A percentile compares a stretch with the other conserved stretches of the same genome.
phyloP scores from a whole-genome alignment of 2,888 invertebrate genomes.

The Macrosiphum euphorbiae region DNA sequence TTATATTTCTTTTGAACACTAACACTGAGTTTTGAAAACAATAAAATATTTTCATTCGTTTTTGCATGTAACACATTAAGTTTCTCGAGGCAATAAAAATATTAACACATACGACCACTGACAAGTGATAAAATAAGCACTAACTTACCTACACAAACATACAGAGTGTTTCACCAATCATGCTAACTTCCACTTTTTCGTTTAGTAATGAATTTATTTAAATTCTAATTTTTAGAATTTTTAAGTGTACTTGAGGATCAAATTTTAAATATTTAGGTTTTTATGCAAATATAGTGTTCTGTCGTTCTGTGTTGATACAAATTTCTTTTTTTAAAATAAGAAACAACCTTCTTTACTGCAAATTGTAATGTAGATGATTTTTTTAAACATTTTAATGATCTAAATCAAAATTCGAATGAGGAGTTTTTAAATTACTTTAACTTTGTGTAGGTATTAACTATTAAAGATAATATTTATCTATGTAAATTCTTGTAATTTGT shows the following conservation, averaged over 20 bases:
- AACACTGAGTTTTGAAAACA: neutral
- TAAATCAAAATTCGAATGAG: neutral
- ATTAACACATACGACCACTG: neutral
- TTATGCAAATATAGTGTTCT: neutral
- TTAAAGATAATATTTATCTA: too few relatives aligned
- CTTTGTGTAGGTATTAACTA: neutral
- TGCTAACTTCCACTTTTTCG: neutral
- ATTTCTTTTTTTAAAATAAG: neutral
- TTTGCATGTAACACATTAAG: neutral
- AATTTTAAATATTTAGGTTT: neutral
- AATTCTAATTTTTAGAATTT: neutral
- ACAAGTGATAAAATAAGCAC: neutral
- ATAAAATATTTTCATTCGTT: neutral
- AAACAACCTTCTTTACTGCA: neutral
- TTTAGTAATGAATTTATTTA: neutral
- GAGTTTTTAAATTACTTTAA: neutral
- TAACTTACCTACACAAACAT: neutral
- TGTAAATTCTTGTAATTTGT: too few relatives aligned
- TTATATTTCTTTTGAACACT: neutral
- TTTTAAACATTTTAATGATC: neutral
- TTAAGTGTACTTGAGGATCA: neutral
- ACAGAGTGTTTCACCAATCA: neutral
- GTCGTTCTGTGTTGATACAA: neutral
- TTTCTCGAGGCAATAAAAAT: neutral
- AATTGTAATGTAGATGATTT: neutral